Evolutionary conservation across 2,888 invertebrate species (phyloP), one percentile per base, ranked within the genome.

Genomic region (Orgyia antiqua): DNA sequence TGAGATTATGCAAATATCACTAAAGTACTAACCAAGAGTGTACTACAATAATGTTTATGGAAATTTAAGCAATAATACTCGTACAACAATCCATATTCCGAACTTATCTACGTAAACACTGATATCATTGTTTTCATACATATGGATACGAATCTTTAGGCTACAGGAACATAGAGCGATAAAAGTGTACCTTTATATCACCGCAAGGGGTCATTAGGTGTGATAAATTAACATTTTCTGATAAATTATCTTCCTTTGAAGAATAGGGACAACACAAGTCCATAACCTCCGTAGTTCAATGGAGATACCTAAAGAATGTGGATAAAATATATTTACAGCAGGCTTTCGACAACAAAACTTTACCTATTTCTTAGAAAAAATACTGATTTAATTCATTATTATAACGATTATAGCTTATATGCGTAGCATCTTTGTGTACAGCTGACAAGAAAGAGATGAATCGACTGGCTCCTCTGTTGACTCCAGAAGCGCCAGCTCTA

Each of bases 351-450:
- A 31, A 39, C 26, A 41, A 59, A 58, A 60, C 47, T 32, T 46
- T 41, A 38, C 30, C 50, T 54, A 63, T 47, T 72, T 60, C 28
- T 39, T 31, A 27, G 53, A 66, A 74, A 72, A 60, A 75, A 36
- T 51, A 45, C 38, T 39, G 44, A 71, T 79, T 83, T 83, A 77
- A 84, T 78, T 84, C 82, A 84, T 79, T 80, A 80, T 54, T 68
- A 66, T 38, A 33, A 45, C 40, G 60, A 68, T 67, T 65, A 60
- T 42, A 55, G 45, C 36, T 55, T 60, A 78, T 78, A 80, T 86
- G 84, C 84, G 84, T 84, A 82, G 82, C 77, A 82, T 79, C 80
- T 75, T 78, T 76, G 74, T 76, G 71, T 82, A 83, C 84, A 84
- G 82, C 82, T 86, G 84, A 84, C 84, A 84, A 75, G 60, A 76